A percentile compares a stretch with the other conserved stretches of the same genome.
These are phyloP conservation scores for Lomographa bimaculata DNA, from an alignment of 2,888 invertebrate species.

Conservation along the genomic window DNA sequence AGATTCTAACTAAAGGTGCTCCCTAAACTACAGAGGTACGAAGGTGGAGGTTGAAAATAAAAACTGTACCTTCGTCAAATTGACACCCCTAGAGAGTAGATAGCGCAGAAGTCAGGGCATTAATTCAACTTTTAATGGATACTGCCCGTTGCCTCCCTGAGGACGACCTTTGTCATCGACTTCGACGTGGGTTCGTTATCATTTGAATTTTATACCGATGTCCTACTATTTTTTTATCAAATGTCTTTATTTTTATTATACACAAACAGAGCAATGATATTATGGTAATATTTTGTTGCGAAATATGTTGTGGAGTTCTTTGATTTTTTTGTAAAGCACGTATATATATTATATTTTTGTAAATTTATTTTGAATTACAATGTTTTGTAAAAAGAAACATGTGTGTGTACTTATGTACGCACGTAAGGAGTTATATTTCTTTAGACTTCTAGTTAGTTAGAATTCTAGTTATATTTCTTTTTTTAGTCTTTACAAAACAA, in stretches of 20 bases:
- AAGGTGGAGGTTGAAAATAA: constrained; percentile 9
- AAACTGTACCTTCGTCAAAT: constrained; percentile 47
- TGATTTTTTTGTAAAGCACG: too few species aligned
- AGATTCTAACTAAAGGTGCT: constrained; percentile 7
- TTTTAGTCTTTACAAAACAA: too few species aligned
- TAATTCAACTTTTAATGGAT: constrained; percentile 73
- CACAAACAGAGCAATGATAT: constrained; percentile 1
- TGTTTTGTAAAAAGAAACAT: too few species aligned
- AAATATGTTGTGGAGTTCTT: too few species aligned
- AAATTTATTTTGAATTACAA: too few species aligned
- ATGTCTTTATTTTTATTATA: constrained; percentile 31
- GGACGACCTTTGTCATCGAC: constrained; percentile 58
- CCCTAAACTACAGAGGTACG: too few species aligned
- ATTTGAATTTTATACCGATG: constrained; percentile 54
- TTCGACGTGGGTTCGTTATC: constrained; percentile 55
- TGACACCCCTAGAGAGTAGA: constrained; percentile 42
- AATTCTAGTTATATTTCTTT: too few species aligned
- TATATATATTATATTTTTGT: too few species aligned
- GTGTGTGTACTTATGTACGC: too few species aligned
- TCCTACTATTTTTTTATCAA: constrained; percentile 34
- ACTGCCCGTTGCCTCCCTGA: constrained; percentile 45
- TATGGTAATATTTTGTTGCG: constrained; percentile 15
- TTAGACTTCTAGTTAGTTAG: too few species aligned
- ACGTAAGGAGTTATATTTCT: too few species aligned
- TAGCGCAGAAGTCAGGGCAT: constrained; percentile 52